Conservation (phyloP, 2,888 invertebrate species). For the Agrochola macilenta region DNA sequence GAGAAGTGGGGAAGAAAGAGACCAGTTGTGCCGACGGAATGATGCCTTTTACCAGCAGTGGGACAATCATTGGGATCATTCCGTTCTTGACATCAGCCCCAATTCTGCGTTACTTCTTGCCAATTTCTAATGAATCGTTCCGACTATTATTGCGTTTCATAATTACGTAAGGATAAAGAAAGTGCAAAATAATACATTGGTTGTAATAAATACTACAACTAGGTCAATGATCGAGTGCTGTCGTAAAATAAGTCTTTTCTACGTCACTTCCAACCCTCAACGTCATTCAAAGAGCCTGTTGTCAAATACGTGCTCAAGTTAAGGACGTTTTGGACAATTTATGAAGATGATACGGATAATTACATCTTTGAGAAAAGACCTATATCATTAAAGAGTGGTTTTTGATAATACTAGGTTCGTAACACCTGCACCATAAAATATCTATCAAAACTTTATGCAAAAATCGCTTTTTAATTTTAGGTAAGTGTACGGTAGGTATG, state of each 20-base stretch:
- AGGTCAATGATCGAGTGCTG: conserved; percentile 20
- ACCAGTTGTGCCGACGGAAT: no score
- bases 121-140: neutral
- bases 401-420: no score
- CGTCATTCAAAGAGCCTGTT: conserved; percentile 10
- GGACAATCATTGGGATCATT: neutral
- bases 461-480: no score
- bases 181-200: neutral
- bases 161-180: neutral
- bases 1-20: no score
- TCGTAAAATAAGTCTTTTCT: conserved; percentile 9
- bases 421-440: no score
- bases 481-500: no score
- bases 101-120: neutral
- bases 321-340: conserved; percentile 20
- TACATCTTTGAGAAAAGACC: no score
- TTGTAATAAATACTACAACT: neutral
- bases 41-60: no score
- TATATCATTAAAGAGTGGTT: no score
- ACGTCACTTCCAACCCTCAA: conserved; percentile 22
- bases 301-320: conserved; percentile 10
- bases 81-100: neutral
- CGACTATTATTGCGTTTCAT: no score
- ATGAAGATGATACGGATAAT: neutral
- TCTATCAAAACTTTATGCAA: no score